phyloP scores from a whole-genome alignment of 2,888 invertebrate species.

The Calliphora vomitoria region DNA sequence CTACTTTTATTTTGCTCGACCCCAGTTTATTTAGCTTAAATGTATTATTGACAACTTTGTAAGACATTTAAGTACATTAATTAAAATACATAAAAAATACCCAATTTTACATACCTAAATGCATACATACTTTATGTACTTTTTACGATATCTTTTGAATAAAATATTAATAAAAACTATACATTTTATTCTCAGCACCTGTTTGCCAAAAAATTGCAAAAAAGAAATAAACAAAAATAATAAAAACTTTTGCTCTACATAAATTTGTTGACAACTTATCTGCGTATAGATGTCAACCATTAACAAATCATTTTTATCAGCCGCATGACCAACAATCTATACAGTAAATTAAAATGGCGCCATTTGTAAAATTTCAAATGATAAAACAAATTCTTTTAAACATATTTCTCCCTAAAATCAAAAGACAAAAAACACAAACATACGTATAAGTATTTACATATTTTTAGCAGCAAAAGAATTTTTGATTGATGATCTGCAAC shows the following conservation, averaged over 20 bases:
- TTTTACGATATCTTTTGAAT: neutral
- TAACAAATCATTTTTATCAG: conserved; percentile 73
- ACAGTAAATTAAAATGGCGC: conserved; percentile 73
- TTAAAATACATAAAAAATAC: neutral
- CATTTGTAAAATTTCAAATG: conserved; percentile 63
- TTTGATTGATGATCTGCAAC: conserved; percentile 72
- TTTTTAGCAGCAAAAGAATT: conserved; percentile 52
- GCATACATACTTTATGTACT: no score
- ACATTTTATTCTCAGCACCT: conserved; percentile 39
- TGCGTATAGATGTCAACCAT: conserved; percentile 53
- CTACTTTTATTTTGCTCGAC: no score
- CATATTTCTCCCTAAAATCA: neutral
- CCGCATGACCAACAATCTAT: conserved; percentile 48
- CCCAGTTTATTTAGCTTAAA: no score
- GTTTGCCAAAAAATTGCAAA: conserved; percentile 27
- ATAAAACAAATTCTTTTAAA: conserved; percentile 52
- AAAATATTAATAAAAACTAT: neutral
- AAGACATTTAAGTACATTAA: no score
- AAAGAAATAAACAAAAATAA: neutral
- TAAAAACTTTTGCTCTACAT: conserved; percentile 33
- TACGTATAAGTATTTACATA: conserved; percentile 36
- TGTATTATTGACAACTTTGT: no score
- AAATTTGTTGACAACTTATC: conserved; percentile 62
- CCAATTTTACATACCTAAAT: neutral
- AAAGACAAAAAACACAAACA: neutral